A percentile compares a stretch with the other conserved stretches of the same genome.
These are phyloP conservation scores for Serilophus lunatus DNA, from an alignment of 2,113 vertebrate species.

Conservation along the genomic window DNA sequence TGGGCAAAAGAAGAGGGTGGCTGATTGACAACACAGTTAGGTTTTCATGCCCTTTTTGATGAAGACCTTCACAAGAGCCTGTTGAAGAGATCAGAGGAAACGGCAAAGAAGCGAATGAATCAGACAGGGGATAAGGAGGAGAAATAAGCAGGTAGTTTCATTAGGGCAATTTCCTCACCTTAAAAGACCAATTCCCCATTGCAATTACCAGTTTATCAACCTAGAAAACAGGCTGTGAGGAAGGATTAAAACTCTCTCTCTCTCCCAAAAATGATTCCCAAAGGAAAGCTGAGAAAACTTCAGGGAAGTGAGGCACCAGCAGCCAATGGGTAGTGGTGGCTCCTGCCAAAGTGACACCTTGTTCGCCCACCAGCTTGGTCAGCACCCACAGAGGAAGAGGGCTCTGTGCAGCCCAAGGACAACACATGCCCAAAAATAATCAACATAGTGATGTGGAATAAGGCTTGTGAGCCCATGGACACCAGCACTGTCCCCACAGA, in stretches of 20 bases:
- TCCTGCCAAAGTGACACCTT: neutral
- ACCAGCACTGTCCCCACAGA: no score
- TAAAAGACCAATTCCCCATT: neutral
- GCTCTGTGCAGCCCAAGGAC: neutral
- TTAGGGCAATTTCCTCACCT: neutral
- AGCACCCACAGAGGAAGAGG: neutral
- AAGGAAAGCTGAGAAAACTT: neutral
- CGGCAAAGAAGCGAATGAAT: neutral
- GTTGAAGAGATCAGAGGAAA: neutral
- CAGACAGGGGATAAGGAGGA: neutral
- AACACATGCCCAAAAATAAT: neutral
- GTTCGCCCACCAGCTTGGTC: neutral
- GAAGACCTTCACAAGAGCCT: neutral
- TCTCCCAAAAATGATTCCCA: neutral
- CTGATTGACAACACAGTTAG: neutral
- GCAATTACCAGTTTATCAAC: neutral
- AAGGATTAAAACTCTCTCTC: neutral
- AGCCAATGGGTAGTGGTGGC: neutral
- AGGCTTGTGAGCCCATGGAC: neutral
- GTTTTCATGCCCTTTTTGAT: neutral
- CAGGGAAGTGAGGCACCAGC: neutral
- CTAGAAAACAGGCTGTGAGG: neutral
- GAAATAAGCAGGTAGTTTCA: neutral
- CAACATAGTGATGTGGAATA: neutral
- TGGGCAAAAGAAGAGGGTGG: neutral